Evolutionary conservation across 2,888 invertebrate genomes (phyloP).

Genomic region (Blastobasis adustella): DNA sequence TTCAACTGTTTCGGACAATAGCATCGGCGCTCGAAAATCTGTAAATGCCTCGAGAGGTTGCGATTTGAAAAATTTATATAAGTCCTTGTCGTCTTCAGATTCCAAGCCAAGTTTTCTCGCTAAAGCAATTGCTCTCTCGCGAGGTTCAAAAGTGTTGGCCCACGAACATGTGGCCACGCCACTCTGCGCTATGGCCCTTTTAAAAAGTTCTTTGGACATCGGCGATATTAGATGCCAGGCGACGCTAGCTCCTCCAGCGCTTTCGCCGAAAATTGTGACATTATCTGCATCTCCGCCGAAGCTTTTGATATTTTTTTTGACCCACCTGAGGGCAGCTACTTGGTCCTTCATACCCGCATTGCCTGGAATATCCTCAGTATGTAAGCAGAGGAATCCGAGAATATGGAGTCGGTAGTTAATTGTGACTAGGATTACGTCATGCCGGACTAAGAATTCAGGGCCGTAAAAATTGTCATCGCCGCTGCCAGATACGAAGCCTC

Average conservation of each 20-base stretch:
- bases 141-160: conserved; percentile 60
- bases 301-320: conserved; percentile 31
- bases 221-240: conserved; percentile 39
- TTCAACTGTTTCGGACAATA: conserved; percentile 16
- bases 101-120: conserved; percentile 30
- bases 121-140: conserved; percentile 44
- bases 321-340: conserved; percentile 36
- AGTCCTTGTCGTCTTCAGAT: conserved; percentile 25
- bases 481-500: conserved; percentile 25
- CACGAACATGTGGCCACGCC: conserved; percentile 76
- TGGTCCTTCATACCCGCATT: conserved; percentile 42
- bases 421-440: conserved; percentile 31
- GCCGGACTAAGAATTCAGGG: conserved; percentile 30
- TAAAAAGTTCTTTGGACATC: conserved; percentile 43
- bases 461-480: conserved; percentile 27
- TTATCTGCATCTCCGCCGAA: conserved; percentile 41
- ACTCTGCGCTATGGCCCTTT: conserved; percentile 77
- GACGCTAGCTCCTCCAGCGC: conserved; percentile 35
- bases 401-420: conserved; percentile 33
- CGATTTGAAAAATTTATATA: conserved; percentile 27
- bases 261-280: conserved; percentile 42
- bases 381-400: conserved; percentile 33
- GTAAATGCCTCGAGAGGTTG: conserved; percentile 22
- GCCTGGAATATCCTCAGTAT: conserved; percentile 32
- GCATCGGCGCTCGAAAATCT: conserved; percentile 14